Base-by-base conservation (phyloP, 64 coral and sea anemone genomes). In the Actinia equina region DNA sequence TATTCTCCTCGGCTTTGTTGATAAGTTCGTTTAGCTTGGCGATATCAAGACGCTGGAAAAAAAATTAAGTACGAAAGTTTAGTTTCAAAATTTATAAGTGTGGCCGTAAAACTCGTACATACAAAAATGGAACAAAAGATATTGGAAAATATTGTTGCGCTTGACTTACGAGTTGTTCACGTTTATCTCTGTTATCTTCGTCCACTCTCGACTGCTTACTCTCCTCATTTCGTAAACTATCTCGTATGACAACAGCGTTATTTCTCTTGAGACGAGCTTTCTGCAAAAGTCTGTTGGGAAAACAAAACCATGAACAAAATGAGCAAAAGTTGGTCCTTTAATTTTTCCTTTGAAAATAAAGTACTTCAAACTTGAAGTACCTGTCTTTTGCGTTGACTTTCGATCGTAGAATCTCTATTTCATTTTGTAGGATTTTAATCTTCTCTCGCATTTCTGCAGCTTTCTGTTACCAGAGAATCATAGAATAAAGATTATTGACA, bases 331-430 rank as follows among this genome's bases (percentile, higher is more conserved):
- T 60, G 2, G 59, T 60, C 62, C n/a, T 6, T 37, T 37, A 37
- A 0, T 37, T 37, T 37, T n/a, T n/a, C 0, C 22, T n/a, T 18
- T n/a, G 11, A 57, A 57, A 57, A 57, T 57, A 13, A 57, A 12
- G 13, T 57, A 11, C 11, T 65, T 65, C 7, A n/a, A 8, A 8
- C 5, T 81, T 81, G 23, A 8, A 17, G 43, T 52, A 99, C 97
- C 97, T 99, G 88, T 99, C 97, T 86, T 99, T 99, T 64, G 93
- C 93, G 82, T 99, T 99, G 8, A 99, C 97, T 99, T 98, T 99
- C 20, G 97, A 99, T n/a, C 97, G 91, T 41, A 99, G 70, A 61
- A 99, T 99, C 95, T 99, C 97, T 70, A 99, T 99, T 95, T 99
- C 97, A 53, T 99, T 99, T 62, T 99, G 97, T 58, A 99, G 88